Evolutionary conservation across 2,888 invertebrate genomes (phyloP), one percentile per base, ranked within the genome.

Genomic region (Dicyrtoma fusca): DNA sequence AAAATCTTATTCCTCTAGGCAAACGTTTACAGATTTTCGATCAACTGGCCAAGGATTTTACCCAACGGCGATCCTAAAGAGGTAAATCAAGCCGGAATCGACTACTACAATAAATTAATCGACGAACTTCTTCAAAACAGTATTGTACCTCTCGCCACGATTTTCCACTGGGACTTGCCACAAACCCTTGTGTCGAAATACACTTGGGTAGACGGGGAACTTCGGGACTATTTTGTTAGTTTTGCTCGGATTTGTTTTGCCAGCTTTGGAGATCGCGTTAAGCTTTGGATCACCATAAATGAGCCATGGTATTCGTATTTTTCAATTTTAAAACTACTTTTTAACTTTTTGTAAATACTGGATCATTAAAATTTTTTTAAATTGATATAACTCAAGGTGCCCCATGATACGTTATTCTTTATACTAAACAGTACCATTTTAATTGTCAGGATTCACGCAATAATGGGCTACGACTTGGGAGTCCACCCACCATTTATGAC

Each of bases 51-150:
- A 1, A 81, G 86, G 23, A 79, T 86, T 14, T 77, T 85, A 49
- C 84, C 85, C 0, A 82, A 82, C 72, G 85, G 82, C 49, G 71
- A 68, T 1, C 59, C 69, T 4, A 73, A 1, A 2, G 51, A 59
- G 17, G 26, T 92, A 17, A 94, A 91, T 82, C 84, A 86, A 51
- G 86, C 87, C 1, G 94, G 92, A 17, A 86, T 94, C 13, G 84
- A 88, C 72, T 92, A 92, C 83, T 95, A 95, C 83, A 89, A 88
- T 81, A 87, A 89, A 76, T 83, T 95, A 57, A 90, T 94, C 69
- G 86, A 91, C 81, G 90, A 89, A 80, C 85, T 93, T 5, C 76
- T 89, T 10, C 84, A 83, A 0, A 84, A 86, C 68, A 86, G 85
- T 14, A 88, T 91, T 71, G 82, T 84, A 69, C 90, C 91, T 0